Percentiles rank a stretch among this genome's conserved stretches.
phyloP scores from a whole-genome alignment of 1,140 invertebrate species.

The Hylaeus anthracinus region DNA sequence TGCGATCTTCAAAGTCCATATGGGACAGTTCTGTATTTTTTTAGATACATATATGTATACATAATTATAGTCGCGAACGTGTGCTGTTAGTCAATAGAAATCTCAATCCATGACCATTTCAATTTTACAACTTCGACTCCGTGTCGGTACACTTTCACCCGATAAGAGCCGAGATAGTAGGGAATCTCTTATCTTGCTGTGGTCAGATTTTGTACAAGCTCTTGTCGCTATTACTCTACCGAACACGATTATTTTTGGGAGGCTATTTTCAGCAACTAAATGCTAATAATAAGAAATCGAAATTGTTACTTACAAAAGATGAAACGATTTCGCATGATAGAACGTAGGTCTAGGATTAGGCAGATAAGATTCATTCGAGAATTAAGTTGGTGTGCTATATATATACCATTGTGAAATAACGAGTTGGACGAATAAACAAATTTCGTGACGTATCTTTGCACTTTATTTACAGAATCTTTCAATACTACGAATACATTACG shows the following conservation, averaged over 20 bases:
- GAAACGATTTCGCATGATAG: too few relatives aligned
- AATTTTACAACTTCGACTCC: background rate
- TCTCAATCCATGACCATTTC: conserved; percentile 29
- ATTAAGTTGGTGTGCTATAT: too few relatives aligned
- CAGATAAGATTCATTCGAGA: too few relatives aligned
- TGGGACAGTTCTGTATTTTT: conserved; percentile 8
- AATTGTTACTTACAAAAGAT: too few relatives aligned
- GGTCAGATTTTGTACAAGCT: background rate
- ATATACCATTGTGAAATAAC: too few relatives aligned
- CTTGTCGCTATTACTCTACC: background rate
- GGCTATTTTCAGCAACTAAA: too few relatives aligned
- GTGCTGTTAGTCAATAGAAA: conserved; percentile 24
- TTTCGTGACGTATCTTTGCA: background rate
- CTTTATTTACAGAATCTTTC: conserved; percentile 3
- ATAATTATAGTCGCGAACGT: background rate
- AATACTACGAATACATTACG: background rate
- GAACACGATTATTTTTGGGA: background rate
- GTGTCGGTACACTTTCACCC: background rate
- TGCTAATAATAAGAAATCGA: too few relatives aligned
- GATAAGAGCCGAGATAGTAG: background rate
- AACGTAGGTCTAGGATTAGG: too few relatives aligned
- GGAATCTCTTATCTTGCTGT: background rate
- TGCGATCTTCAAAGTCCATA: background rate
- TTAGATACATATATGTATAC: background rate
- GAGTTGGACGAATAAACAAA: background rate